A percentile compares a stretch with the other conserved stretches of the same genome.
Conservation (phyloP, 2,888 invertebrate genomes). For the Trissoscelio sp. region DNA sequence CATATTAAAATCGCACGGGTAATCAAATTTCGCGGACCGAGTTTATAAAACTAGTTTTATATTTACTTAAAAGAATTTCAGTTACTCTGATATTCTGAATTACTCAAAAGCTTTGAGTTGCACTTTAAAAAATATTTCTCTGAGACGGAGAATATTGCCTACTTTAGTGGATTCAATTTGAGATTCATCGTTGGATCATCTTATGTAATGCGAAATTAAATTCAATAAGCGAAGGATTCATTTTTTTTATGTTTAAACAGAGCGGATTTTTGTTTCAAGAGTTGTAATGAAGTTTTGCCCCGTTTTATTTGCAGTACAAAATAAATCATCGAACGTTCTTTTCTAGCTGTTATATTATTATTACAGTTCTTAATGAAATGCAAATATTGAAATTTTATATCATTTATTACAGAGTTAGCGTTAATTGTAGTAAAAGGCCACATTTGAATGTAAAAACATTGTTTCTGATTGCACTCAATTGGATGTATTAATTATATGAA, state of each 20-base stretch:
- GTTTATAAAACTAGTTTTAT: conserved; percentile 31
- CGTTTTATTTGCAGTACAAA: neutral
- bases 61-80: conserved; percentile 37
- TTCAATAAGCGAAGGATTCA: conserved; percentile 14
- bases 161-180: conserved; percentile 33
- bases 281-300: neutral
- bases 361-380: too few species aligned
- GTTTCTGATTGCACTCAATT: neutral
- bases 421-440: neutral
- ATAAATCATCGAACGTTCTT: neutral
- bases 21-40: conserved; percentile 24
- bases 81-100: conserved; percentile 34
- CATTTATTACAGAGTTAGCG: neutral
- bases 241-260: conserved; percentile 13
- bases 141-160: conserved; percentile 37
- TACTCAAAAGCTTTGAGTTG: conserved; percentile 42
- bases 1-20: conserved; percentile 26
- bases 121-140: conserved; percentile 34
- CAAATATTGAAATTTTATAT: neutral
- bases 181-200: conserved; percentile 43
- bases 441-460: neutral
- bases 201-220: conserved; percentile 39
- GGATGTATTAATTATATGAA: neutral
- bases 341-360: too few species aligned
- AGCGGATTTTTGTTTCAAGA: conserved; percentile 11